Conservation (phyloP, 1,140 invertebrate species). For the Tetranychus urticae region DNA sequence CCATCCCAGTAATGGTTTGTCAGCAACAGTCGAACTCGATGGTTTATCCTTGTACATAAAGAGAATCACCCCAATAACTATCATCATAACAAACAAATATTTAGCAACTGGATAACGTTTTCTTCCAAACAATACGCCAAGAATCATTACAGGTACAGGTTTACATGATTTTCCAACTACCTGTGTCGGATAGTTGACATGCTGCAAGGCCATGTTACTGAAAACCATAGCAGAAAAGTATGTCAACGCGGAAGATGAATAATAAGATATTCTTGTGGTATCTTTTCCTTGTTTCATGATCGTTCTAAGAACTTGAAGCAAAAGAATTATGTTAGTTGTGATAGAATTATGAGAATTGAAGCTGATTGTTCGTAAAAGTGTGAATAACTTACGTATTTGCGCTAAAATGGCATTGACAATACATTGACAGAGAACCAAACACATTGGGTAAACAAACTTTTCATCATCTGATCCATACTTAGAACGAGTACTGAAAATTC, state of each 20-base stretch:
- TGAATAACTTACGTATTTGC: constrained; percentile 31
- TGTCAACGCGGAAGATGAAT: constrained; percentile 51
- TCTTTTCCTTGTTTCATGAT: constrained; percentile 39
- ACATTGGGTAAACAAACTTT: constrained; percentile 57
- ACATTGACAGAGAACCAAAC: constrained; percentile 68
- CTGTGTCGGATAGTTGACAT: constrained; percentile 91
- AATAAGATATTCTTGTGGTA: constrained; percentile 43
- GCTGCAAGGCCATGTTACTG: constrained; percentile 82
- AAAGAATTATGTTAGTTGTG: not conserved
- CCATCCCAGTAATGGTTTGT: constrained; percentile 32
- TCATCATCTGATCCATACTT: constrained; percentile 49
- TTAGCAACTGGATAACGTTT: constrained; percentile 58
- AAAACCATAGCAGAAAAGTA: constrained; percentile 86
- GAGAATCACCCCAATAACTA: constrained; percentile 68
- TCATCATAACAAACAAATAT: constrained; percentile 72
- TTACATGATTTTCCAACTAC: constrained; percentile 91
- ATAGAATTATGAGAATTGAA: too few relatives aligned
- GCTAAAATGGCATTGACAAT: constrained; percentile 67
- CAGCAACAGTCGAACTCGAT: constrained; percentile 6
- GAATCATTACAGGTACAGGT: constrained; percentile 89
- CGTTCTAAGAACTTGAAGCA: constrained; percentile 16
- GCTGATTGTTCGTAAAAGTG: too few relatives aligned
- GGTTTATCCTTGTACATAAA: constrained; percentile 76
- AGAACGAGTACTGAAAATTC: constrained; percentile 38
- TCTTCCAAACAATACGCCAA: constrained; percentile 71